Evolutionary conservation across 1,140 invertebrate genomes (phyloP).

Genomic region (Saccostrea cuccullata): DNA sequence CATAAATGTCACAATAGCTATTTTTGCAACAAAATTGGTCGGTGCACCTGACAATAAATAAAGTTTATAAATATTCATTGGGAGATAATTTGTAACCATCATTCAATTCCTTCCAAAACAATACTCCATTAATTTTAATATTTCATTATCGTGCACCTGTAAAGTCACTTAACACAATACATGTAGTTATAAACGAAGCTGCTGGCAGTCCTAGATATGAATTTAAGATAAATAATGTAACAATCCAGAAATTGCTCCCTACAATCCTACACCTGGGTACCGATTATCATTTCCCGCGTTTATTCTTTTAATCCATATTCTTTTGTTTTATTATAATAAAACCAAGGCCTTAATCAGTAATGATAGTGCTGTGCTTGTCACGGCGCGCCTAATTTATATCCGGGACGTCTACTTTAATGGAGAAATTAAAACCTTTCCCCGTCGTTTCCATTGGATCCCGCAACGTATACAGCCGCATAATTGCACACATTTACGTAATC

Average conservation of each 20-base stretch:
- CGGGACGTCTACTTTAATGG: slow-evolving; percentile 7
- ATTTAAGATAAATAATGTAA: too few species aligned
- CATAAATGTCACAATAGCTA: too few species aligned
- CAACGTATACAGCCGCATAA: background rate
- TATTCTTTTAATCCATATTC: slow-evolving; percentile 26
- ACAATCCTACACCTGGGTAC: background rate
- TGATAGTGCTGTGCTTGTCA: slow-evolving; percentile 5
- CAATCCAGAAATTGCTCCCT: background rate
- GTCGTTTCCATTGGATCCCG: slow-evolving; percentile 10
- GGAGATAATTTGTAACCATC: too few species aligned
- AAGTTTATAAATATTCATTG: too few species aligned
- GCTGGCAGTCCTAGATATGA: too few species aligned
- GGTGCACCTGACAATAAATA: too few species aligned
- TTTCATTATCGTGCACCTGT: too few species aligned
- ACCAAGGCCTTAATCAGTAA: slow-evolving; percentile 12
- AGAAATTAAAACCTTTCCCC: slow-evolving; percentile 27
- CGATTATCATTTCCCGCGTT: background rate
- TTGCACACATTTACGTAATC: slow-evolving; percentile 31
- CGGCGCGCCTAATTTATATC: slow-evolving; percentile 29
- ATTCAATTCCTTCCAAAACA: too few species aligned
- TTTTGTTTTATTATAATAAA: slow-evolving; percentile 30
- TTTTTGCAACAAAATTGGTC: too few species aligned
- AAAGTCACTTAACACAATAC: too few species aligned
- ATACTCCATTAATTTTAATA: too few species aligned
- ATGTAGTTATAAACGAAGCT: too few species aligned